A percentile compares a stretch with the other conserved stretches of the same genome.
Conservation (phyloP, 1,140 invertebrate species). For the Pararge aegeria region DNA sequence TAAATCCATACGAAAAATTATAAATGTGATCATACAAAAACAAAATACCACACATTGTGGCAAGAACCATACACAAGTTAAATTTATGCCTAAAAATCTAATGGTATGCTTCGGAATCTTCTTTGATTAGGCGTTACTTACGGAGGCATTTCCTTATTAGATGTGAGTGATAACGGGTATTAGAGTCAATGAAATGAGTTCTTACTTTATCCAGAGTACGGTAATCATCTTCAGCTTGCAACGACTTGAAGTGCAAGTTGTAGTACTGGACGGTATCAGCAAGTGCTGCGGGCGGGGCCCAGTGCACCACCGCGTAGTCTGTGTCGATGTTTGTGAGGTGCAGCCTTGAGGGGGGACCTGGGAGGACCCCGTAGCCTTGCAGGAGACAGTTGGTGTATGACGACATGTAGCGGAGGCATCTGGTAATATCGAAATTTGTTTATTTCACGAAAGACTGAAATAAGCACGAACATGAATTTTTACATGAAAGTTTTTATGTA, state of each 20-base stretch:
- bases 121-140: too few relatives aligned
- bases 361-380: slow-evolving; percentile 90
- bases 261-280: slow-evolving; percentile 87
- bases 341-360: slow-evolving; percentile 84
- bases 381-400: slow-evolving; percentile 89
- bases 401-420: slow-evolving; percentile 89
- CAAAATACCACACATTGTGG: too few relatives aligned
- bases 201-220: slow-evolving; percentile 73
- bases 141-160: too few relatives aligned
- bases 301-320: slow-evolving; percentile 88
- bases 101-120: too few relatives aligned
- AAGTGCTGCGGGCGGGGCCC: slow-evolving; percentile 85
- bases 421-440: slow-evolving; percentile 42
- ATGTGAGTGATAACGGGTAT: too few relatives aligned
- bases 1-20: too few relatives aligned
- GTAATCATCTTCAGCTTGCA: slow-evolving; percentile 78
- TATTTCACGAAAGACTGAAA: too few relatives aligned
- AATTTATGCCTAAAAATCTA: too few relatives aligned
- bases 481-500: neutral
- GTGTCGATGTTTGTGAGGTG: slow-evolving; percentile 86
- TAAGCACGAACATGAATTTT: too few relatives aligned
- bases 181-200: too few relatives aligned
- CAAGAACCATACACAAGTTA: too few relatives aligned
- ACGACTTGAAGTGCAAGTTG: slow-evolving; percentile 83
- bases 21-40: too few relatives aligned